Evolutionary conservation across 2,113 vertebrate genomes (phyloP), one percentile per base, ranked within the genome.

Genomic region (Thamnaconus septentrionalis): DNA sequence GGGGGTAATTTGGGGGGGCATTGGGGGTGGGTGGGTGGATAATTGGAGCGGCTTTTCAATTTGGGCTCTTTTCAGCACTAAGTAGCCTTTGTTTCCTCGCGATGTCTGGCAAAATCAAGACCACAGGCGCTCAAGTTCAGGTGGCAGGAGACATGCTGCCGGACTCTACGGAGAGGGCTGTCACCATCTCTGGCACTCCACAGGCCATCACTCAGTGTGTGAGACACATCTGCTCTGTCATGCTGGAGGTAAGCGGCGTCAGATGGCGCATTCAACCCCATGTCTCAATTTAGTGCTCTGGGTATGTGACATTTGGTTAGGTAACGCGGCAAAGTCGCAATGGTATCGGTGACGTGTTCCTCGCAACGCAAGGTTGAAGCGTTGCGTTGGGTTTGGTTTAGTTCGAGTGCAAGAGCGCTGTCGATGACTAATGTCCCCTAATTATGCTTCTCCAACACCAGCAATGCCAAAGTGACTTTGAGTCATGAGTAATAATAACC

Each of bases 91-190:
- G 61, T 79, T 66, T 68, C n/a, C 49, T 51, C 72, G 51, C 71
- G 46, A 69, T 75, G 53, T 78, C 56, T 74, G 74, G 6, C 4
- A 5, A 63, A 83, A 72, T 90, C 41, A 85, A 97, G 95, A 95
- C 93, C 83, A 96, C 95, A 86, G 95, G 95, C 51, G 95, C 95
- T 48, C 95, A 96, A 90, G 94, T 96, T 84, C 95, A 97, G 91
- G 95, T 97, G 48, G 95, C 95, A 3, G 95, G 95, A 69, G 95
- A 97, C 89, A 94, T 96, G 93, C 81, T 97, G 87, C 95, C 95
- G 7, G 96, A 97, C 88, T 97, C 95, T 0, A 97, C 95, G 0
- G 95, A 97, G 81, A 93, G 95, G 31, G 95, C 95, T 0, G 95
- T 97, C 70, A 97, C 95, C 49, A 96, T 97, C 71, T 96, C 95